Percentiles rank a stretch among this genome's conserved stretches.
Evolutionary conservation across 1,140 invertebrate genomes (phyloP).

Genomic region (Drosophila grimshawi): DNA sequence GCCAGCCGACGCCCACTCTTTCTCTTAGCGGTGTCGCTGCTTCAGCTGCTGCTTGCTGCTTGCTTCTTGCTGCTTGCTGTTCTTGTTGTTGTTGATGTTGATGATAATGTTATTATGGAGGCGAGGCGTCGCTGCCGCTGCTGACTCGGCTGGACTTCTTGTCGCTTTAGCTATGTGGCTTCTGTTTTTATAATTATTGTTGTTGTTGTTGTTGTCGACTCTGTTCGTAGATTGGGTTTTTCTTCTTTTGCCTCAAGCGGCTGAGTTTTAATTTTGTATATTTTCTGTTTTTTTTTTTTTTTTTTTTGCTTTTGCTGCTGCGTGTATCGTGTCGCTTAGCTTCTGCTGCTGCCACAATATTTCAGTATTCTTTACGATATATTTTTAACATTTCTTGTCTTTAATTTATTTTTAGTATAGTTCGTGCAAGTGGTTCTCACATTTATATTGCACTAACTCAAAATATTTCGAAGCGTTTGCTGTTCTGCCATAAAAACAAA

Average conservation of each 20-base stretch:
- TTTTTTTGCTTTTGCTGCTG: slow-evolving; percentile 18
- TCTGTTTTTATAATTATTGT: slow-evolving; percentile 59
- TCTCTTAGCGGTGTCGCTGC: slow-evolving; percentile 55
- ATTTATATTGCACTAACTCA: slow-evolving; percentile 60
- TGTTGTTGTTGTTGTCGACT: slow-evolving; percentile 29
- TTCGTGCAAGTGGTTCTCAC: slow-evolving; percentile 62
- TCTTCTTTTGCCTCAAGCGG: slow-evolving; percentile 61
- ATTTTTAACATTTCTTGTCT: slow-evolving; percentile 77
- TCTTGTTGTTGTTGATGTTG: slow-evolving; percentile 43
- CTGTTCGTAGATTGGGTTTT: slow-evolving; percentile 68
- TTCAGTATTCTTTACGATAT: slow-evolving; percentile 62
- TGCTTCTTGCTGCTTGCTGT: neutral
- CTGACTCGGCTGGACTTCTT: slow-evolving; percentile 51
- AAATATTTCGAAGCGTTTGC: slow-evolving; percentile 59
- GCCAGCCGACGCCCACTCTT: slow-evolving; percentile 55
- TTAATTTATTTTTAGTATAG: slow-evolving; percentile 73
- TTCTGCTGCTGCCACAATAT: slow-evolving; percentile 51
- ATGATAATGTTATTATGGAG: slow-evolving; percentile 53
- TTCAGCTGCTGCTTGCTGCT: slow-evolving; percentile 30
- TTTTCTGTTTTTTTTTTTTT: slow-evolving; percentile 45
- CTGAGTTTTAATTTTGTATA: slow-evolving; percentile 78
- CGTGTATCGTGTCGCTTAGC: slow-evolving; percentile 39
- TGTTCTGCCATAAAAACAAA: slow-evolving; percentile 56
- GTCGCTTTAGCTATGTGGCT: slow-evolving; percentile 63
- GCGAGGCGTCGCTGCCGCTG: slow-evolving; percentile 26